Evolutionary conservation across 1,140 invertebrate species (phyloP).

Genomic region (Reticulitermes speratus): DNA sequence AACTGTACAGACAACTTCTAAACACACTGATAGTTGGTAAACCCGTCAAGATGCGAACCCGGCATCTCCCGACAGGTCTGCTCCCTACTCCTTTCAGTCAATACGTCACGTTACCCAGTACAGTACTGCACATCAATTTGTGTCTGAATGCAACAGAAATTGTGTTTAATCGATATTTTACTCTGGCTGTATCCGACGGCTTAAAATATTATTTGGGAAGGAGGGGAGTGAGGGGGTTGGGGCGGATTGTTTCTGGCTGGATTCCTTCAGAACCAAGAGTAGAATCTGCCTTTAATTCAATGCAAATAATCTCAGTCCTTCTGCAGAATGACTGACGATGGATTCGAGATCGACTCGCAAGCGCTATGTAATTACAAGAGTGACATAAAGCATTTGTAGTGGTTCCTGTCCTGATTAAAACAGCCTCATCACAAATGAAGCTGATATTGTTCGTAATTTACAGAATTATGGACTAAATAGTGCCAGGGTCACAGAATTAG

Average conservation of each 20-base stretch:
- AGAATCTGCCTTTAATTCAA: constrained; percentile 2
- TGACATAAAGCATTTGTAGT: neutral
- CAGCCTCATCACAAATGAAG: too few relatives aligned
- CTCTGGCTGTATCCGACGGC: neutral
- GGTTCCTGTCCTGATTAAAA: too few relatives aligned
- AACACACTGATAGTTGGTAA: too few relatives aligned
- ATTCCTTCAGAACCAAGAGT: neutral
- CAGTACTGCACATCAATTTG: neutral
- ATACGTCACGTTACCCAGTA: too few relatives aligned
- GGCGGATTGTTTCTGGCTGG: neutral
- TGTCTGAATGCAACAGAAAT: neutral
- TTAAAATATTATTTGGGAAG: neutral
- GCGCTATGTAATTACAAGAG: neutral
- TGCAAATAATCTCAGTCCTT: neutral
- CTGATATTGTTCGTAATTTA: too few relatives aligned
- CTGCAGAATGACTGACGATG: constrained; percentile 4
- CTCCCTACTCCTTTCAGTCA: too few relatives aligned
- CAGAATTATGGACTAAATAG: too few relatives aligned
- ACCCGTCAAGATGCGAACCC: too few relatives aligned
- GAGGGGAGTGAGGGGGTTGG: neutral
- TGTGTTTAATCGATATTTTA: neutral
- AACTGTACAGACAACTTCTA: too few relatives aligned
- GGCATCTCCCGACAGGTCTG: neutral
- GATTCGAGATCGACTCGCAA: neutral
- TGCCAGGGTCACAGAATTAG: too few relatives aligned